These are phyloP conservation scores for Plectrocnemia conspersa DNA, from an alignment of 1,140 invertebrate species.

Conservation along the genomic window DNA sequence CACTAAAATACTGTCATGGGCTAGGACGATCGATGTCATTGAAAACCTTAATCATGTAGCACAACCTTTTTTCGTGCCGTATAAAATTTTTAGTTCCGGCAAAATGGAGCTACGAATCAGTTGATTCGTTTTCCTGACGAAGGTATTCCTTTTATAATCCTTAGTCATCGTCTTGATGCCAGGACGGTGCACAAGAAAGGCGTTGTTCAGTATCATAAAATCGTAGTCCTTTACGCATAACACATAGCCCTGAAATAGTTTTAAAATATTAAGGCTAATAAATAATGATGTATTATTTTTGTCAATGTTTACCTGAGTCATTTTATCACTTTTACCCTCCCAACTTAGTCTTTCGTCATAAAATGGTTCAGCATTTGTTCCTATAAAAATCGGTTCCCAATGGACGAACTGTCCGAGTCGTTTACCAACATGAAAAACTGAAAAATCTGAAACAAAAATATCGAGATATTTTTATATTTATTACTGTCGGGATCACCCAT, in stretches of 20 bases:
- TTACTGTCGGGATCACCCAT: too few species aligned
- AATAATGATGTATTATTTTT: not conserved
- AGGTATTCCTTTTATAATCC: conserved; percentile 66
- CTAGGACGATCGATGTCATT: not conserved
- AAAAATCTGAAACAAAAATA: conserved; percentile 52
- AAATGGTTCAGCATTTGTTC: conserved; percentile 77
- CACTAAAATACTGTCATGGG: not conserved
- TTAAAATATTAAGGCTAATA: too few species aligned
- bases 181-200: conserved; percentile 81
- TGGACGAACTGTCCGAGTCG: conserved; percentile 71
- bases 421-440: conserved; percentile 81
- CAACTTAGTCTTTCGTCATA: conserved; percentile 85
- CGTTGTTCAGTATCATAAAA: conserved; percentile 85
- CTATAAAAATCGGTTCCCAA: conserved; percentile 89
- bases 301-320: conserved; percentile 72
- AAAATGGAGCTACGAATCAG: conserved; percentile 77
- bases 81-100: conserved; percentile 78
- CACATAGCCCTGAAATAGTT: conserved; percentile 69
- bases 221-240: conserved; percentile 84
- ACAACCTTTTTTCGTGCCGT: conserved; percentile 74
- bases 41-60: conserved; percentile 59
- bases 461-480: too few species aligned
- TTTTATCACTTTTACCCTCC: conserved; percentile 89
- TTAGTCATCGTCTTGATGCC: conserved; percentile 78
- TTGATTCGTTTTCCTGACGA: conserved; percentile 72